A percentile compares a stretch with the other conserved stretches of the same genome.
Evolutionary conservation across 2,888 invertebrate species (phyloP).

Genomic region (Eupithecia subumbrata): DNA sequence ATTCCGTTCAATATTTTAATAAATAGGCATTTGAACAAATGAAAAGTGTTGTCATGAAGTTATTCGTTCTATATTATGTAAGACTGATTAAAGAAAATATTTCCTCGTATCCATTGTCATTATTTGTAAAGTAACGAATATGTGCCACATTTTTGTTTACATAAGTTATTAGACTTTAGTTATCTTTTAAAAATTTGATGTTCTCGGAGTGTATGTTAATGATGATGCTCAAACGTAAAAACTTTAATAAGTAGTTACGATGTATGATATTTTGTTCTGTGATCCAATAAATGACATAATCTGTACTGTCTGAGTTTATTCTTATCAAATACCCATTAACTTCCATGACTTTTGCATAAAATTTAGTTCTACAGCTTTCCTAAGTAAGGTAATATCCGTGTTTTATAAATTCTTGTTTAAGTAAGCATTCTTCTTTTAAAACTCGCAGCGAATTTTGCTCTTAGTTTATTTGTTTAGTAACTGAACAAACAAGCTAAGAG

Average conservation of each 20-base stretch:
- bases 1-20: neutral
- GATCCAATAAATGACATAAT: constrained; percentile 75
- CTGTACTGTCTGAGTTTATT: constrained; percentile 54
- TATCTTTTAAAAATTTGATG: constrained; percentile 46
- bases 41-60: neutral
- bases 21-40: neutral
- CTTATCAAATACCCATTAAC: neutral
- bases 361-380: neutral
- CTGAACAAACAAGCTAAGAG: too few relatives aligned
- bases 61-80: constrained; percentile 1
- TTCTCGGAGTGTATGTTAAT: constrained; percentile 66
- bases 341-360: neutral
- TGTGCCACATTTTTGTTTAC: constrained; percentile 7
- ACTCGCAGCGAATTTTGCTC: neutral
- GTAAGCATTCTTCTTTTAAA: neutral
- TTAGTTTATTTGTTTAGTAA: too few relatives aligned
- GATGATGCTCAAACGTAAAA: constrained; percentile 80
- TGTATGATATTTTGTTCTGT: constrained; percentile 80
- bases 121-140: neutral
- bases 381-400: neutral
- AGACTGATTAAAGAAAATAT: constrained; percentile 15
- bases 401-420: neutral
- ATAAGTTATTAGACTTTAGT: neutral
- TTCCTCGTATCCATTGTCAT: neutral
- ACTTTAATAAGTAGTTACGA: constrained; percentile 74